These are phyloP conservation scores for Stenchaetothrips biformis DNA, from an alignment of 2,888 invertebrate species.

Conservation along the genomic window DNA sequence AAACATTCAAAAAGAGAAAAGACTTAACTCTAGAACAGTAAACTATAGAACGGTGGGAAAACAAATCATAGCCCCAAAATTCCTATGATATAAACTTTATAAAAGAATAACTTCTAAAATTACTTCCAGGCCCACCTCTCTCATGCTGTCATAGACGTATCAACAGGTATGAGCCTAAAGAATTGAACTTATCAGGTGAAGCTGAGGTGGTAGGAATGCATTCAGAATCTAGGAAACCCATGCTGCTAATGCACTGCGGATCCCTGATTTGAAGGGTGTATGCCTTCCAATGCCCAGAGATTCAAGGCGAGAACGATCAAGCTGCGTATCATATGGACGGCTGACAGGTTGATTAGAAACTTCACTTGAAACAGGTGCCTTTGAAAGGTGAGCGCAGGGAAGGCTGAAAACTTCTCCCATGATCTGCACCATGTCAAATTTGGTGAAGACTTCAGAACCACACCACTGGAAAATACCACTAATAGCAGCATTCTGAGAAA, in stretches of 20 bases:
- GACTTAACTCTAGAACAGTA: too few species aligned
- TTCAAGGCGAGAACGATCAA: slow-evolving; percentile 43
- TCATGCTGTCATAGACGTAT: too few species aligned
- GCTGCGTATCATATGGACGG: slow-evolving; percentile 47
- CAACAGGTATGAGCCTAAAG: too few species aligned
- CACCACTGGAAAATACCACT: slow-evolving; percentile 50
- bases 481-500: slow-evolving; percentile 36
- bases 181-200: too few species aligned
- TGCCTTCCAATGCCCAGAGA: slow-evolving; percentile 43
- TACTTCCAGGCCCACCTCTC: too few species aligned
- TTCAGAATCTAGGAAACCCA: slow-evolving; percentile 35
- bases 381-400: slow-evolving; percentile 44
- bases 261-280: slow-evolving; percentile 45
- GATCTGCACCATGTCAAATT: slow-evolving; percentile 48
- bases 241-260: slow-evolving; percentile 38
- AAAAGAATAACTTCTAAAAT: too few species aligned
- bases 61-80: too few species aligned
- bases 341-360: slow-evolving; percentile 38
- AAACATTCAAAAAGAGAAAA: too few species aligned
- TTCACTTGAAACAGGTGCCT: slow-evolving; percentile 42
- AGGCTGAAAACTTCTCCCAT: slow-evolving; percentile 48
- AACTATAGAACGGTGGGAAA: too few species aligned
- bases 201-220: not conserved
- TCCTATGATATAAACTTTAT: too few species aligned
- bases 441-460: slow-evolving; percentile 49